A percentile compares a stretch with the other conserved stretches of the same genome.
Conservation (phyloP, 2,797 vertebrate genomes). For the Onychomys arenicola region DNA sequence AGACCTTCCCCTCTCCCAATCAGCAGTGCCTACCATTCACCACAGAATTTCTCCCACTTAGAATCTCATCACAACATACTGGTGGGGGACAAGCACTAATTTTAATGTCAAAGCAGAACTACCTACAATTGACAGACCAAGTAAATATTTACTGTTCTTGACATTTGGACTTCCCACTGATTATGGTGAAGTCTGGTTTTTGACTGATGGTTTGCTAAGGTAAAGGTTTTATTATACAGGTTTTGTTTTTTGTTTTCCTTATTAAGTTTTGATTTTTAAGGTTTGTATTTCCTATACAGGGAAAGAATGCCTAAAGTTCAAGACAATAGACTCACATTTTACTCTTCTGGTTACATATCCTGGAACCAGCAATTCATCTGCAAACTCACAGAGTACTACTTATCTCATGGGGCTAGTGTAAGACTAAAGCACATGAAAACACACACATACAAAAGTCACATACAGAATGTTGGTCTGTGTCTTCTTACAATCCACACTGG, state of each 20-base stretch:
- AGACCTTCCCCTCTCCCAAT: background rate
- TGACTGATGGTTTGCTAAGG: constrained; percentile 8
- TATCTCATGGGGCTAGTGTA: background rate
- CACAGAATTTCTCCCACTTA: background rate
- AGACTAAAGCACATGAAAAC: constrained; percentile 19
- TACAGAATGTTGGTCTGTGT: constrained; percentile 1
- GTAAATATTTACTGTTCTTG: background rate
- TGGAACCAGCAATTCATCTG: background rate
- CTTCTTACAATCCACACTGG: background rate
- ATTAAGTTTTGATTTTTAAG: background rate
- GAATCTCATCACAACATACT: background rate
- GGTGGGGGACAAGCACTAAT: background rate
- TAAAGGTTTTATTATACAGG: background rate
- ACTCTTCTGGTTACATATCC: background rate
- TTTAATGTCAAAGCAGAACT: constrained; percentile 61
- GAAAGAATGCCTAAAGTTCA: background rate
- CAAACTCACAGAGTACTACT: background rate
- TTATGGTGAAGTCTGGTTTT: constrained; percentile 28
- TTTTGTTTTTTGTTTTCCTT: background rate
- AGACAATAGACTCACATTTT: background rate
- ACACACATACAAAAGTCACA: background rate
- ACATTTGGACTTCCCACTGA: background rate
- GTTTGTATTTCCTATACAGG: background rate
- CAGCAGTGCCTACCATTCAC: background rate
- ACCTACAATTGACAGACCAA: constrained; percentile 31